A percentile compares a stretch with the other conserved stretches of the same genome.
These are phyloP conservation scores for Thalpophila matura DNA, from an alignment of 2,888 invertebrate genomes.

Conservation along the genomic window DNA sequence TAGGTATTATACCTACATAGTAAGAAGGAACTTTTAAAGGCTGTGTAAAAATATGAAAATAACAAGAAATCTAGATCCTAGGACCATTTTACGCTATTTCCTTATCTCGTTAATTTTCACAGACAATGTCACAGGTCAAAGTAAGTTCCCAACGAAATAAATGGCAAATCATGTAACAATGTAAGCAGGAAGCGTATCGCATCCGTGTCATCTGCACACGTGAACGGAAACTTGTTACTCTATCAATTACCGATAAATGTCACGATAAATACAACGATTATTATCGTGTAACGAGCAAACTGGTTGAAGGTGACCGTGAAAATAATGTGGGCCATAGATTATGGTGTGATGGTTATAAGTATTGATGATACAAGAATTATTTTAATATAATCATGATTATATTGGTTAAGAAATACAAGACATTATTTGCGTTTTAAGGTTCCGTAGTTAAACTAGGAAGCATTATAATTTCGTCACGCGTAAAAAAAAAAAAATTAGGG, in stretches of 20 bases:
- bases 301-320: constrained; percentile 21
- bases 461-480: no score
- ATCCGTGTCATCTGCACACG: constrained; percentile 35
- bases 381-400: neutral
- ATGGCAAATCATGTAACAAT: constrained; percentile 28
- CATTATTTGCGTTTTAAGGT: neutral
- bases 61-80: neutral
- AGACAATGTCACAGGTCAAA: neutral
- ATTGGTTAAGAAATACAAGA: neutral
- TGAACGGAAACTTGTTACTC: constrained; percentile 44
- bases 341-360: neutral
- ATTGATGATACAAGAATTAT: neutral
- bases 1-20: no score
- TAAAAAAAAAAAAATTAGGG: no score
- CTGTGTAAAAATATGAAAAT: neutral
- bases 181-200: constrained; percentile 37
- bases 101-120: no score
- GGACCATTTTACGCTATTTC: neutral
- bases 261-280: constrained; percentile 25
- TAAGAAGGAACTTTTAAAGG: no score
- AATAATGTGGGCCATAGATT: neutral
- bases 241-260: constrained; percentile 51
- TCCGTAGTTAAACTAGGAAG: no score
- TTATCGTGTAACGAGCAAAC: constrained; percentile 19
- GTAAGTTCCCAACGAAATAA: neutral